These are phyloP conservation scores for Anguilla marmorata DNA, from an alignment of 2,797 vertebrate genomes.

Conservation along the genomic window DNA sequence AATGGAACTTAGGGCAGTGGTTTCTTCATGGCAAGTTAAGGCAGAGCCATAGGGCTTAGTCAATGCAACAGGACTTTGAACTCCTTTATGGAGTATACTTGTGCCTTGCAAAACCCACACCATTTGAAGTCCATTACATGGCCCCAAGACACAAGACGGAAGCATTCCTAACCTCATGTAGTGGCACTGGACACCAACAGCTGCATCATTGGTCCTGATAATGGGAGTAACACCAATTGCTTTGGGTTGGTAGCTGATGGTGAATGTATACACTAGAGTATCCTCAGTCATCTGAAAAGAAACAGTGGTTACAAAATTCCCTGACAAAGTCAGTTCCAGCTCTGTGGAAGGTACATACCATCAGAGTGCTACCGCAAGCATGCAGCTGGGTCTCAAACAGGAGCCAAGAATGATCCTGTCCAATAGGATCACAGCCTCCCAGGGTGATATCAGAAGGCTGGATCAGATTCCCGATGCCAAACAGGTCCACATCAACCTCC, in stretches of 20 bases:
- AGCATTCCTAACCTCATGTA: conserved; percentile 30
- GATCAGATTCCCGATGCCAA: conserved; percentile 59
- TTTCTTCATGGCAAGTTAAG: conserved; percentile 54
- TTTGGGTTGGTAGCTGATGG: not conserved
- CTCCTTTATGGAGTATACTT: too few species aligned
- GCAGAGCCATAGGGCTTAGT: conserved; percentile 58
- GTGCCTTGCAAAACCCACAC: conserved; percentile 47
- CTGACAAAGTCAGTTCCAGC: conserved; percentile 46
- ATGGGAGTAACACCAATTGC: conserved; percentile 10
- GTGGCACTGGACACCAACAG: conserved; percentile 22
- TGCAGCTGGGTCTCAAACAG: conserved; percentile 34
- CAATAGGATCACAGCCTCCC: conserved; percentile 52
- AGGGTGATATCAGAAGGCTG: conserved; percentile 37
- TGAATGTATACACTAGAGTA: not conserved
- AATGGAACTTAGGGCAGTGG: not conserved
- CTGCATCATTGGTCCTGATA: conserved; percentile 17
- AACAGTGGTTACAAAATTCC: not conserved
- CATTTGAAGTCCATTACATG: not conserved
- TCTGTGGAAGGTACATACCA: not conserved
- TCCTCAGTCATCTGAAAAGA: not conserved
- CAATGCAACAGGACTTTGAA: conserved; percentile 33
- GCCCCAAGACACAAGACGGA: not conserved
- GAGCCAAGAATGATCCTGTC: not conserved
- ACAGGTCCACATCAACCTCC: conserved; percentile 63
- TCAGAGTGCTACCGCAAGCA: conserved; percentile 28